Evolutionary conservation across 2,113 vertebrate species (phyloP), one percentile per base, ranked within the genome.

Genomic region (Solea solea): DNA sequence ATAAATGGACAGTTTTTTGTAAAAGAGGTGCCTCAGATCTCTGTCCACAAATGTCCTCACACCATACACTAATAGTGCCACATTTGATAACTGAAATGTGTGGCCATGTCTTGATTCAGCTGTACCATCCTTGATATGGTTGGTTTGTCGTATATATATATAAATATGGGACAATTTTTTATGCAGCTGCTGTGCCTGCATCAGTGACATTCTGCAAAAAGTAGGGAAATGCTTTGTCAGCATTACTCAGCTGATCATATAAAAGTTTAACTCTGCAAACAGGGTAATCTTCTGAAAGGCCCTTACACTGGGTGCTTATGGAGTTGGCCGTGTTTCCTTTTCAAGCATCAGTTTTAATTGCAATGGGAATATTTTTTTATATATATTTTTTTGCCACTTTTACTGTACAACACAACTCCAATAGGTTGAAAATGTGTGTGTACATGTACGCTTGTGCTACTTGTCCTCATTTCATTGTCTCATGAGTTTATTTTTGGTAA

Each of bases 61-160:
- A 34, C 34, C 5, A 34, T 34, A 34, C 34, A 34, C 1, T 34
- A 34, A 34, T 34, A 4, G 34, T 34, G 34, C 34, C 34, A 34
- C 34, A 34, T 34, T 34, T 34, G 34, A 34, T 34, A 34, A 4
- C 34, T 63, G 16, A 14, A 66, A 66, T 63, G 65, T 5, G 2
- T 34, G 53, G 41, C 9, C 25, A 72, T 75, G 50, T 39, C 59
- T 34, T 42, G 9, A 72, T 54, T 69, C 80, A 75, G 73, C 76
- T 46, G 56, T 73, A 39, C 41, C 21, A 5, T 56, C 44, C 13
- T 14, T n/a, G 49, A 54, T 64, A 55, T 58, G 80, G 58, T 70
- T 70, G 49, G 49, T 74, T 80, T 64, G 59, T 59, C 74, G 75
- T 73, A 21, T 77, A 67, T 72, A 27, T 68, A 68, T 15, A 39